These are phyloP conservation scores for Laodelphax striatellus DNA, from an alignment of 1,140 invertebrate genomes.

Conservation along the genomic window DNA sequence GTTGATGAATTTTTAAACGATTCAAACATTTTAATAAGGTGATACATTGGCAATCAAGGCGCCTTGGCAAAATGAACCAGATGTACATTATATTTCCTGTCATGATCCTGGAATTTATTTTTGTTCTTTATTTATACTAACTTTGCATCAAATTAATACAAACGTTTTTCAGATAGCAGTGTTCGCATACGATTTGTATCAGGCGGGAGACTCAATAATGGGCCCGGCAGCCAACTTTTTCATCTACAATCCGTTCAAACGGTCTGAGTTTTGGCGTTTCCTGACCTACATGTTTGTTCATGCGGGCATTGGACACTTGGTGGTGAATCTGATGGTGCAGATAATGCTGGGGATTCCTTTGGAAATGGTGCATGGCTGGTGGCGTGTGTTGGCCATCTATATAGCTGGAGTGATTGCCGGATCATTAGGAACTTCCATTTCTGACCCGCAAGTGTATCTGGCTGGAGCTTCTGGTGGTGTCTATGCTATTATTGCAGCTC, in stretches of 20 bases:
- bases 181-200: conserved; percentile 6
- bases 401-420: conserved; percentile 73
- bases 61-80: too few relatives aligned
- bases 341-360: conserved; percentile 82
- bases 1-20: too few relatives aligned
- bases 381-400: conserved; percentile 73
- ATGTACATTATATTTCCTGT: too few relatives aligned
- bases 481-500: conserved; percentile 89
- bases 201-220: not conserved
- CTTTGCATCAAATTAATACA: too few relatives aligned
- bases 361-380: conserved; percentile 93
- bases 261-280: conserved; percentile 85
- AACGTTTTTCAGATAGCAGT: conserved; percentile 24
- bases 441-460: conserved; percentile 73
- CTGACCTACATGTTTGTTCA: conserved; percentile 96
- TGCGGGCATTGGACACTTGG: conserved; percentile 72
- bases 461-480: conserved; percentile 94
- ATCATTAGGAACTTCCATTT: conserved; percentile 79
- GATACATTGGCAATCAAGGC: too few relatives aligned
- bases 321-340: conserved; percentile 86
- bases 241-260: conserved; percentile 81
- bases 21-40: too few relatives aligned
- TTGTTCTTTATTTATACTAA: too few relatives aligned
- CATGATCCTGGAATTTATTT: too few relatives aligned
- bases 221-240: conserved; percentile 66